phyloP scores from a whole-genome alignment of 2,797 vertebrate genomes.

The Sphaeramia orbicularis region DNA sequence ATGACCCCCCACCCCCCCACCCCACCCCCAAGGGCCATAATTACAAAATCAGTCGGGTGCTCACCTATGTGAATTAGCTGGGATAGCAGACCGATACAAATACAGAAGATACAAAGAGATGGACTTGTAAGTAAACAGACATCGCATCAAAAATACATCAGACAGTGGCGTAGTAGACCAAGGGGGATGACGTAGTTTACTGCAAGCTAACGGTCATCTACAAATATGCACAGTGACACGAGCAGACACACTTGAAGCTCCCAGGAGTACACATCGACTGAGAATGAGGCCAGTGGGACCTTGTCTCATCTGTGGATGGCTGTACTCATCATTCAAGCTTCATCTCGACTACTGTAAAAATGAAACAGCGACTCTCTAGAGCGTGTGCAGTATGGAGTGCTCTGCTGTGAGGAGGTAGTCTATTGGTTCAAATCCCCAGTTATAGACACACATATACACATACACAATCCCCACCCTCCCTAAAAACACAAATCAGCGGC shows the following conservation, averaged over 20 bases:
- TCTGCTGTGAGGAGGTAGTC: constrained; percentile 30
- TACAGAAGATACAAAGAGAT: constrained; percentile 3
- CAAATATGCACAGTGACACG: constrained; percentile 36
- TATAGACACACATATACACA: constrained; percentile 2
- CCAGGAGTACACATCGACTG: constrained; percentile 57
- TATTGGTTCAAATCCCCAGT: constrained; percentile 42
- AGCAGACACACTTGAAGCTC: constrained; percentile 63
- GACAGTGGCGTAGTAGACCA: constrained; percentile 43
- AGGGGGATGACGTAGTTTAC: constrained; percentile 56
- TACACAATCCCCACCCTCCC: neutral
- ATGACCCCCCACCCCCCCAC: neutral
- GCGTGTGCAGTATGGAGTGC: constrained; percentile 14
- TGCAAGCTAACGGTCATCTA: constrained; percentile 38
- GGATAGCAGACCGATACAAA: constrained; percentile 38
- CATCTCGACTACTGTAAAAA: constrained; percentile 53
- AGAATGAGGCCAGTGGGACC: constrained; percentile 77
- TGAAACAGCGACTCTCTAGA: constrained; percentile 34
- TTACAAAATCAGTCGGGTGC: constrained; percentile 59
- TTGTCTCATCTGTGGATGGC: constrained; percentile 70
- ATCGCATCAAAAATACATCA: constrained; percentile 53
- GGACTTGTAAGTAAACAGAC: constrained; percentile 32
- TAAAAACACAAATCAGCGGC: constrained; percentile 36
- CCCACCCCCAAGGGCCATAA: constrained; percentile 59
- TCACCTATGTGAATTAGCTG: constrained; percentile 68
- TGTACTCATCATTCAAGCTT: constrained; percentile 63